A percentile compares a stretch with the other conserved stretches of the same genome.
These are phyloP conservation scores for Tetheella fluctuosa DNA, from an alignment of 2,888 invertebrate species.

Conservation along the genomic window DNA sequence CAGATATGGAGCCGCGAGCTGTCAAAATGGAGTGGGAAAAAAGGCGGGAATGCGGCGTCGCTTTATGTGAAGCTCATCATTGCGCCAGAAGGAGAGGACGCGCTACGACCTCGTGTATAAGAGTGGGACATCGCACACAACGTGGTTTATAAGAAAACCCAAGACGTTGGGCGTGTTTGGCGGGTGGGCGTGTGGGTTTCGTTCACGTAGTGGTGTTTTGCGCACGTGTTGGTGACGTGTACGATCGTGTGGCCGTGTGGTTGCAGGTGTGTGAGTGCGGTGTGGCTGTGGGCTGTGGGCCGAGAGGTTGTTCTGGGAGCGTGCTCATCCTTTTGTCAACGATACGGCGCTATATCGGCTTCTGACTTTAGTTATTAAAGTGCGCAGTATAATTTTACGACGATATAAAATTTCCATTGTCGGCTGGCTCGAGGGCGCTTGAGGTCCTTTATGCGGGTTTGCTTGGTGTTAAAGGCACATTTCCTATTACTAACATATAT, in stretches of 20 bases:
- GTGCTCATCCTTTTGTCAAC: constrained; percentile 80
- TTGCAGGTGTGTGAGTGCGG: constrained; percentile 65
- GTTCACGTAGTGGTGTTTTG: constrained; percentile 63
- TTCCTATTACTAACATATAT: constrained; percentile 38
- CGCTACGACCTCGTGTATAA: constrained; percentile 36
- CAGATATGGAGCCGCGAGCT: constrained; percentile 84
- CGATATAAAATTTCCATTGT: constrained; percentile 75
- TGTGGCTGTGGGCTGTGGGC: constrained; percentile 50
- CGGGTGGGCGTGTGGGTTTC: constrained; percentile 81
- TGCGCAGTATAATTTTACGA: constrained; percentile 76
- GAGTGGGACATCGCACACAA: constrained; percentile 76
- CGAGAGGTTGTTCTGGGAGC: constrained; percentile 40
- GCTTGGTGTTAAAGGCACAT: constrained; percentile 34
- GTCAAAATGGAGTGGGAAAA: constrained; percentile 85
- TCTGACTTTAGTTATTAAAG: constrained; percentile 80
- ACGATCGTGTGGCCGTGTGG: constrained; percentile 61
- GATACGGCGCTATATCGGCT: constrained; percentile 78
- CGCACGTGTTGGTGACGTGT: constrained; percentile 54
- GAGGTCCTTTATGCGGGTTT: constrained; percentile 53
- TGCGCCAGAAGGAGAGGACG: constrained; percentile 69
- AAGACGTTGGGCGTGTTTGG: constrained; percentile 85
- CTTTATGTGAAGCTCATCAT: constrained; percentile 84
- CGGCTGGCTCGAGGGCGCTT: constrained; percentile 56
- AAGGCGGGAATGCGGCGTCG: constrained; percentile 85
- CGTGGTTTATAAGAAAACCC: constrained; percentile 85